Percentiles rank a stretch among this genome's conserved stretches.
Conservation (phyloP, 2,113 vertebrate species). For the Gorsachius goisagi region DNA sequence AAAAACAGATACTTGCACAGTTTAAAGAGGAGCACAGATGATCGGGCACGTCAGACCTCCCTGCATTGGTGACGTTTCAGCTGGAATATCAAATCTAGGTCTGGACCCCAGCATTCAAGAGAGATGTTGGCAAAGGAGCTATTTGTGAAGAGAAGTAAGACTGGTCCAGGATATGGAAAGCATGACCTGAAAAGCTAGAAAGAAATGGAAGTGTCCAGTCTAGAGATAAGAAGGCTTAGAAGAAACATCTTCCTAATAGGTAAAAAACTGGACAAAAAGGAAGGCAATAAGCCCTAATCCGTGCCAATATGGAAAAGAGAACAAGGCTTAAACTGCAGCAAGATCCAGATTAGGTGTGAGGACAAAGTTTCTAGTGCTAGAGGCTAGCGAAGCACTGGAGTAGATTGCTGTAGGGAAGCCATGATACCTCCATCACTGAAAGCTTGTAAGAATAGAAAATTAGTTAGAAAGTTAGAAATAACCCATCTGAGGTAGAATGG, state of each 20-base stretch:
- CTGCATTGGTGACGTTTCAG: not conserved
- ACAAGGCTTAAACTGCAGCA: not conserved
- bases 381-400: not conserved
- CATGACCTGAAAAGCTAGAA: not conserved
- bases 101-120: not conserved
- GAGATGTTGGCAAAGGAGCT: not conserved
- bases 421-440: not conserved
- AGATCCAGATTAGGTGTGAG: not conserved
- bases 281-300: not conserved
- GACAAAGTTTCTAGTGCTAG: not conserved
- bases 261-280: not conserved
- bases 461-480: not conserved
- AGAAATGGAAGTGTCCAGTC: not conserved
- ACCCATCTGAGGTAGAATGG: not conserved
- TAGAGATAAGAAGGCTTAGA: not conserved
- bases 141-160: not conserved
- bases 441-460: not conserved
- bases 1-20: not conserved
- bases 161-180: not conserved
- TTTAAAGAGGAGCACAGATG: not conserved
- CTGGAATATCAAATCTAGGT: not conserved
- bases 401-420: not conserved
- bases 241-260: not conserved
- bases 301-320: not conserved
- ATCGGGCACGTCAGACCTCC: not conserved